Evolutionary conservation across 2,888 invertebrate species (phyloP), one percentile per base, ranked within the genome.

Genomic region (Itoplectis maculator): DNA sequence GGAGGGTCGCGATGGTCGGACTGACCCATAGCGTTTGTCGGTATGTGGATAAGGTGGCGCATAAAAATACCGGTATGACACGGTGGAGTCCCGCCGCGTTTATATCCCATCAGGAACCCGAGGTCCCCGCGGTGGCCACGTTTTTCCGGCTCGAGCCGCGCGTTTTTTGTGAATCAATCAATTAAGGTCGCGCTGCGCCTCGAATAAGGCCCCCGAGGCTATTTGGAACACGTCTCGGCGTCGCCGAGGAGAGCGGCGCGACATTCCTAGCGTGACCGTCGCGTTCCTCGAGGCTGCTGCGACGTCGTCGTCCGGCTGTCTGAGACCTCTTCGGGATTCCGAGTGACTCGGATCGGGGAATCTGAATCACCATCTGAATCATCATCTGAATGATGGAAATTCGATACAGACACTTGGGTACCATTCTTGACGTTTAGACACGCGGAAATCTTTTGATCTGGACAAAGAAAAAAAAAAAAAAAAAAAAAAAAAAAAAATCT

Each of bases 141-240:
- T 86, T 87, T 88, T 88, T 87, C 84, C 84, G 81, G 72, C 61
- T 40, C 3, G 29, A 81, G 69, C 70, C 77, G 6, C 54, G 45
- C n/a, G n/a, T n/a, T 70, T 63, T 54, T 70, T 69, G 47, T 89
- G 88, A 85, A 86, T 88, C 89, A 88, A 89, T 89, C 89, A 89
- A 89, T 89, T 89, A 89, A 88, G 86, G 76, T 80, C 59, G 73
- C 79, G 84, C 87, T 84, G 83, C 72, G 84, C 75, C n/a, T n/a
- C n/a, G n/a, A n/a, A n/a, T n/a, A n/a, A n/a, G n/a, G 85, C 66
- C 85, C 35, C 37, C 29, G 61, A 70, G 70, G 88, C 87, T 87
- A 89, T 89, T 89, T 88, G 86, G 87, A 89, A 89, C 87, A 88
- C 88, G 88, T 88, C 29, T n/a, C 88, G 88, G 88, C 83, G 81